phyloP scores from a whole-genome alignment of 1,140 invertebrate species.

The Procambarus clarkii region DNA sequence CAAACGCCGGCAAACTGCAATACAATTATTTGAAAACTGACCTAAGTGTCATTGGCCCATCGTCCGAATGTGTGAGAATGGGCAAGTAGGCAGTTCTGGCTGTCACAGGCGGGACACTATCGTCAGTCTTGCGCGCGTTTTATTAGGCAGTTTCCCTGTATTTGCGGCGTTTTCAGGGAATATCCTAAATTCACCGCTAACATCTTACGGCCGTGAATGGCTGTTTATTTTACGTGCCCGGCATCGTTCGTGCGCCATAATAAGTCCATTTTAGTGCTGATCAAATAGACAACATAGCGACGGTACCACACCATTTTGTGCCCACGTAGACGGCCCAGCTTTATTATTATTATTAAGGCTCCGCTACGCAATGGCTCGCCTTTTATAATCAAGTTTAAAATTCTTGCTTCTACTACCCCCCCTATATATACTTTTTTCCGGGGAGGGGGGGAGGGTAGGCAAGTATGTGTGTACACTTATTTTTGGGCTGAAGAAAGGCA shows the following conservation, averaged over 20 bases:
- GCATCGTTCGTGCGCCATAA: constrained; percentile 58
- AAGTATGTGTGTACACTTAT: neutral
- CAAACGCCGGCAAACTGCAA: constrained; percentile 72
- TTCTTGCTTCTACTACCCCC: constrained; percentile 18
- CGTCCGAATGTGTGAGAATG: constrained; percentile 73
- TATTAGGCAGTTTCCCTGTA: constrained; percentile 72
- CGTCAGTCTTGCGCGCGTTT: constrained; percentile 70
- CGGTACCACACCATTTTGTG: neutral
- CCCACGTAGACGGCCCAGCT: neutral
- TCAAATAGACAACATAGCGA: constrained; percentile 37
- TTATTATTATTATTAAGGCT: constrained; percentile 42
- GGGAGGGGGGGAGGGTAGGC: no score
- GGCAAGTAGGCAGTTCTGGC: constrained; percentile 71
- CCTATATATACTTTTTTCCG: constrained; percentile 5
- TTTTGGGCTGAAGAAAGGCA: no score
- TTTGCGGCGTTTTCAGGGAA: constrained; percentile 72
- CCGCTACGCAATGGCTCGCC: neutral
- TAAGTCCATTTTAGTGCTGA: constrained; percentile 65
- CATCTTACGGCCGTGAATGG: constrained; percentile 63
- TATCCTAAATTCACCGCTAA: constrained; percentile 72
- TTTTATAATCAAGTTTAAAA: constrained; percentile 49
- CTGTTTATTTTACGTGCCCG: constrained; percentile 61
- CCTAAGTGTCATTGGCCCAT: constrained; percentile 73
- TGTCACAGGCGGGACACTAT: constrained; percentile 69
- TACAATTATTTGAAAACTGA: constrained; percentile 73